phyloP scores from a whole-genome alignment of 1,140 invertebrate species.

The Pseudomyrmex flavicornis region DNA sequence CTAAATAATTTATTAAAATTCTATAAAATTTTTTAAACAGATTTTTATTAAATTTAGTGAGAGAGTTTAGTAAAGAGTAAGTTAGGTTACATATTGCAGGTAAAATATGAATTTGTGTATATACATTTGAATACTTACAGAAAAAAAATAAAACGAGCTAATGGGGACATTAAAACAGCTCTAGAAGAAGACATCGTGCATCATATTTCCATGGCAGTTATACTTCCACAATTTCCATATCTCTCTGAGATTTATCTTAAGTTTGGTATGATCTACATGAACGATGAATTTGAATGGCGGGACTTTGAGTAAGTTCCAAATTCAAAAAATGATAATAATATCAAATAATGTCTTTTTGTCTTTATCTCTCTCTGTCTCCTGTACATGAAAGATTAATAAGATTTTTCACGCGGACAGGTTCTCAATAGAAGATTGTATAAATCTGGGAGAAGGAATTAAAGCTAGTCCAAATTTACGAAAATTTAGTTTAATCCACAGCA shows the following conservation, averaged over 20 bases:
- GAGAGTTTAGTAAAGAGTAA: too few species aligned
- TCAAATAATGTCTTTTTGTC: too few species aligned
- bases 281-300: slow-evolving; percentile 79
- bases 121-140: slow-evolving; percentile 56
- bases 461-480: slow-evolving; percentile 71
- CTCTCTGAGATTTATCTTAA: slow-evolving; percentile 77
- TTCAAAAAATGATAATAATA: neutral
- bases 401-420: slow-evolving; percentile 73
- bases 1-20: too few species aligned
- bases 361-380: neutral
- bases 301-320: slow-evolving; percentile 79
- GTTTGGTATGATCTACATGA: slow-evolving; percentile 80
- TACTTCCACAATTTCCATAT: slow-evolving; percentile 73
- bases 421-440: slow-evolving; percentile 79
- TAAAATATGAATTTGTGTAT: too few species aligned
- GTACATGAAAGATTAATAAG: slow-evolving; percentile 5
- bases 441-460: slow-evolving; percentile 76
- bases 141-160: slow-evolving; percentile 51
- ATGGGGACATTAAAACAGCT: slow-evolving; percentile 59
- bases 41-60: too few species aligned
- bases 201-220: slow-evolving; percentile 77
- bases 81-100: too few species aligned
- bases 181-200: slow-evolving; percentile 66
- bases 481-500: slow-evolving; percentile 78
- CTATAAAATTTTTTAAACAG: too few species aligned